These are phyloP conservation scores for Ariolimax columbianus DNA, from an alignment of 2,888 invertebrate species.

Conservation along the genomic window DNA sequence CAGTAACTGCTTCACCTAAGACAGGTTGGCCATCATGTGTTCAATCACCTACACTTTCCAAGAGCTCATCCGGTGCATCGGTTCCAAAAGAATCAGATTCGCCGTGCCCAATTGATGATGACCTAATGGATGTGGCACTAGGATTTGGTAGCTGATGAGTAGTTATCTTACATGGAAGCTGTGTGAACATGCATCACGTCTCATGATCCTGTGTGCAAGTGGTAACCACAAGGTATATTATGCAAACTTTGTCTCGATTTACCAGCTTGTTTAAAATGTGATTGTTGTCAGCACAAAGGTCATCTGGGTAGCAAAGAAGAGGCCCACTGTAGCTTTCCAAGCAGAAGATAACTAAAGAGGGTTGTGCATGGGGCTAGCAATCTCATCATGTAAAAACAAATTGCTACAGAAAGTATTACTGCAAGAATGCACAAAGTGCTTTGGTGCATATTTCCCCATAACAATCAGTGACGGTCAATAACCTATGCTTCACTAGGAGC, in stretches of 20 bases:
- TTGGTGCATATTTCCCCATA: too few species aligned
- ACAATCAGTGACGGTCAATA: too few species aligned
- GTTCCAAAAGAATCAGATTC: conserved; percentile 55
- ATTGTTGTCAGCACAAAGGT: neutral
- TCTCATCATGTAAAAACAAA: too few species aligned
- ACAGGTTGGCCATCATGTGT: conserved; percentile 21
- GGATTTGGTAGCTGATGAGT: conserved; percentile 57
- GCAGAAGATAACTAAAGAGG: too few species aligned
- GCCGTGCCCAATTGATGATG: conserved; percentile 89
- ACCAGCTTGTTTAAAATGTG: neutral
- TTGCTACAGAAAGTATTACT: too few species aligned
- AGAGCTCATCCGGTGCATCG: conserved; percentile 35
- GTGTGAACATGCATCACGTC: neutral
- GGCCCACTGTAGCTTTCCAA: too few species aligned
- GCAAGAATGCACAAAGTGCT: too few species aligned
- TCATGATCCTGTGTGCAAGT: neutral
- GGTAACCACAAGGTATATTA: neutral
- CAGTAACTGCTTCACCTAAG: conserved; percentile 30
- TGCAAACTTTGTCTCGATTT: neutral
- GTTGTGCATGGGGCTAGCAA: too few species aligned
- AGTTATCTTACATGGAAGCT: neutral
- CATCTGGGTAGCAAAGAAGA: too few species aligned
- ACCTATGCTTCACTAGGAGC: too few species aligned
- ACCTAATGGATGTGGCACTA: conserved; percentile 92
- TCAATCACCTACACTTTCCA: conserved; percentile 38